phyloP scores from a whole-genome alignment of 2,797 vertebrate genomes.

The Tragelaphus oryx region DNA sequence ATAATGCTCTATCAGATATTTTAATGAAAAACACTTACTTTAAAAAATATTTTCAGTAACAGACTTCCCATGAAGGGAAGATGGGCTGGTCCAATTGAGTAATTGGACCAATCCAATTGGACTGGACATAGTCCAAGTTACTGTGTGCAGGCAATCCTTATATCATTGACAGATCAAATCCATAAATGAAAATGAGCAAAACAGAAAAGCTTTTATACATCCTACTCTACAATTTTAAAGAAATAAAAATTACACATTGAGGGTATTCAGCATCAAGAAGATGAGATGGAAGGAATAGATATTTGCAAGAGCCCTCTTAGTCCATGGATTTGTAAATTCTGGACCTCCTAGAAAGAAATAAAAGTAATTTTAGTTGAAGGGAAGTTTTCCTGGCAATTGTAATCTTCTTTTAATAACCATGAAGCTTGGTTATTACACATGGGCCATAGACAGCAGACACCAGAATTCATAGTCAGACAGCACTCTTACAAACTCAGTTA shows the following conservation, averaged over 20 bases:
- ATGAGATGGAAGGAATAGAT: background rate
- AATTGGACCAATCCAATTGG: background rate
- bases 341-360: background rate
- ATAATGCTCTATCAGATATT: background rate
- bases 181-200: background rate
- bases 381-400: background rate
- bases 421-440: background rate
- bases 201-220: background rate
- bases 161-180: background rate
- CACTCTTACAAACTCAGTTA: background rate
- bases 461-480: background rate
- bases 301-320: background rate
- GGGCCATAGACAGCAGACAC: background rate
- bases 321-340: background rate
- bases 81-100: background rate
- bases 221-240: background rate
- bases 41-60: background rate
- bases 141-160: background rate
- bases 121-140: no score
- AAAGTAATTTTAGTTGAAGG: background rate
- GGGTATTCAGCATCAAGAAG: background rate
- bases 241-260: background rate
- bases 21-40: background rate
- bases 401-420: background rate
- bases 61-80: background rate